phyloP scores from a whole-genome alignment of 2,888 invertebrate species.

The Pogonocherus hispidulus region DNA sequence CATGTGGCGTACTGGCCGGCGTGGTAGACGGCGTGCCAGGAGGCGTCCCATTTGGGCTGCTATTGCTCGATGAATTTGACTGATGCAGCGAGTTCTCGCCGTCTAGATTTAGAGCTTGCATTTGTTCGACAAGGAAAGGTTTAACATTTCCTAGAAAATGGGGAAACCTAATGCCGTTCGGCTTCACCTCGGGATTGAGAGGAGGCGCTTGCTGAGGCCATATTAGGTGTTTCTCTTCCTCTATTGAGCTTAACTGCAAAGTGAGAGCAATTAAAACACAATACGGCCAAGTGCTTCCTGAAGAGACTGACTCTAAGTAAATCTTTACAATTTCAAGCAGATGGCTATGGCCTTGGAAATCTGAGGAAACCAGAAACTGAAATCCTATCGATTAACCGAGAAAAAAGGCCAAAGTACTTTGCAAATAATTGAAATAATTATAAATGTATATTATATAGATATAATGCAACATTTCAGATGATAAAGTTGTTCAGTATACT shows the following conservation, averaged over 20 bases:
- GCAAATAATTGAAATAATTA: too few relatives aligned
- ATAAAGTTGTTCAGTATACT: too few relatives aligned
- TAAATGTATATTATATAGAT: too few relatives aligned
- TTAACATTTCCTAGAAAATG: slow-evolving; percentile 47
- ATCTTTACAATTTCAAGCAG: too few relatives aligned
- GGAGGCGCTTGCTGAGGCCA: slow-evolving; percentile 48
- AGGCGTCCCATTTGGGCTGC: slow-evolving; percentile 74
- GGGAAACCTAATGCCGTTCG: slow-evolving; percentile 62
- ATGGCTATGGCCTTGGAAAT: too few relatives aligned
- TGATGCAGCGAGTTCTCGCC: slow-evolving; percentile 70
- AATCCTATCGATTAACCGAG: too few relatives aligned
- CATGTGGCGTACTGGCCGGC: slow-evolving; percentile 45
- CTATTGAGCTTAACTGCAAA: slow-evolving; percentile 30
- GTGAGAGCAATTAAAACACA: slow-evolving; percentile 18
- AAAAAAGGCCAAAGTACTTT: too few relatives aligned
- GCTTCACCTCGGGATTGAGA: slow-evolving; percentile 53
- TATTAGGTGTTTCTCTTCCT: slow-evolving; percentile 49
- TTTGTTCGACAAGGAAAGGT: slow-evolving; percentile 68
- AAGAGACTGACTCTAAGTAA: neutral
- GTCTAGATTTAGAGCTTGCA: slow-evolving; percentile 70
- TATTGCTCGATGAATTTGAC: slow-evolving; percentile 71
- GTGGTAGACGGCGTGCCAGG: slow-evolving; percentile 66
- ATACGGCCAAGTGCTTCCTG: neutral
- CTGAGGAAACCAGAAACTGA: too few relatives aligned
- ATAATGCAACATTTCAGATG: too few relatives aligned